A percentile compares a stretch with the other conserved stretches of the same genome.
phyloP scores from a whole-genome alignment of 1,140 invertebrate genomes.

The Zaprionus vittiger region DNA sequence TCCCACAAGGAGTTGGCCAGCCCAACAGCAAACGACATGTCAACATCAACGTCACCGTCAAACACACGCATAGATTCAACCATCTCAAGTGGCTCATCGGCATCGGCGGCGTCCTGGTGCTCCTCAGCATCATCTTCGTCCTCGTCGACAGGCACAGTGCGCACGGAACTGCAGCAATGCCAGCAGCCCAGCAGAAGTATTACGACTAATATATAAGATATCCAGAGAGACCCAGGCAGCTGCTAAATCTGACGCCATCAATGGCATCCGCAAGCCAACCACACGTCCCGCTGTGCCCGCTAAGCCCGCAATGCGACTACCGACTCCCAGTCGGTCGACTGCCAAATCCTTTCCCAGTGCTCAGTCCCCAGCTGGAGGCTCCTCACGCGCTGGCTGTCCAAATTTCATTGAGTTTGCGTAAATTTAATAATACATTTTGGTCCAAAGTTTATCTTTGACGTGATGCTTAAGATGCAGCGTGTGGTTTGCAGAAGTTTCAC shows the following conservation, averaged over 20 bases:
- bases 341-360: slow-evolving; percentile 42
- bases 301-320: slow-evolving; percentile 50
- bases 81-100: slow-evolving; percentile 65
- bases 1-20: slow-evolving; percentile 56
- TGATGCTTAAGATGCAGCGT: slow-evolving; percentile 16
- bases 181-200: slow-evolving; percentile 59
- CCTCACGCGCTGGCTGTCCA: slow-evolving; percentile 16
- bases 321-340: slow-evolving; percentile 19
- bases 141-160: slow-evolving; percentile 81
- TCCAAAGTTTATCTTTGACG: slow-evolving; percentile 72
- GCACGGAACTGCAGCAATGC: slow-evolving; percentile 76
- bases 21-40: slow-evolving; percentile 24
- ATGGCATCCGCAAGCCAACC: background rate
- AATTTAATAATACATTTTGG: slow-evolving; percentile 78
- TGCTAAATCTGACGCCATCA: slow-evolving; percentile 34
- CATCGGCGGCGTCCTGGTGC: slow-evolving; percentile 55
- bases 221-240: slow-evolving; percentile 4
- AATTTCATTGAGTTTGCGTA: slow-evolving; percentile 53
- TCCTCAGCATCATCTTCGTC: slow-evolving; percentile 61
- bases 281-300: slow-evolving; percentile 38
- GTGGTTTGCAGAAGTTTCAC: slow-evolving; percentile 22
- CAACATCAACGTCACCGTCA: slow-evolving; percentile 23
- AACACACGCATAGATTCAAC: slow-evolving; percentile 58
- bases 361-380: background rate
- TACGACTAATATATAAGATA: slow-evolving; percentile 67